Percentiles rank a stretch among this genome's conserved stretches.
Evolutionary conservation across 2,888 invertebrate genomes (phyloP).

Genomic region (Abrostola triplasia): DNA sequence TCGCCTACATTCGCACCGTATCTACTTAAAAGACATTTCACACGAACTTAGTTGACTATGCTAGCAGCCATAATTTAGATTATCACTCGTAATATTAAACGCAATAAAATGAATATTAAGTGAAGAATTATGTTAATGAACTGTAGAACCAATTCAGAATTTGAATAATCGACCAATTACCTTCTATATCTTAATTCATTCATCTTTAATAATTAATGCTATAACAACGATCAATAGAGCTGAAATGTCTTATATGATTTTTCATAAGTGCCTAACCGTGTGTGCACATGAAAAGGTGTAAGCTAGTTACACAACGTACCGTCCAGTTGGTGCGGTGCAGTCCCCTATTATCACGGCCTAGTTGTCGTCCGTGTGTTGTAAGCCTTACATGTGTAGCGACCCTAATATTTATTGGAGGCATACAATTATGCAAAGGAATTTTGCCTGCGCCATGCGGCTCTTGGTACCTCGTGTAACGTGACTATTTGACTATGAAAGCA

Average conservation of each 20-base stretch:
- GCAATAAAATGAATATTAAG: too few species aligned
- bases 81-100: too few species aligned
- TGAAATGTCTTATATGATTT: neutral
- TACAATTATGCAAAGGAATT: slow-evolving; percentile 54
- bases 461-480: slow-evolving; percentile 26
- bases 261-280: slow-evolving; percentile 13
- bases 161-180: too few species aligned
- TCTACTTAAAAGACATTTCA: slow-evolving; percentile 33
- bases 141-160: too few species aligned
- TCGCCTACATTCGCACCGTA: slow-evolving; percentile 52
- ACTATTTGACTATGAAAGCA: slow-evolving; percentile 11
- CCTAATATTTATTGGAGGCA: slow-evolving; percentile 56
- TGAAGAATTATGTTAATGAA: too few species aligned
- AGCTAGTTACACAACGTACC: slow-evolving; percentile 61
- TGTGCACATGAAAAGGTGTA: slow-evolving; percentile 38
- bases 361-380: slow-evolving; percentile 75
- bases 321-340: slow-evolving; percentile 63
- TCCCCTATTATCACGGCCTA: slow-evolving; percentile 81
- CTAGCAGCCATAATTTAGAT: too few species aligned
- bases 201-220: too few species aligned
- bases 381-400: slow-evolving; percentile 68
- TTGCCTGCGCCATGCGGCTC: slow-evolving; percentile 23
- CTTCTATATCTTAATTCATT: too few species aligned
- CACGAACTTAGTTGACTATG: slow-evolving; percentile 15
- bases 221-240: too few species aligned